Percentiles rank a stretch among this genome's conserved stretches.
Conservation (phyloP, 2,113 vertebrate genomes). For the Nannobrachium achirus region DNA sequence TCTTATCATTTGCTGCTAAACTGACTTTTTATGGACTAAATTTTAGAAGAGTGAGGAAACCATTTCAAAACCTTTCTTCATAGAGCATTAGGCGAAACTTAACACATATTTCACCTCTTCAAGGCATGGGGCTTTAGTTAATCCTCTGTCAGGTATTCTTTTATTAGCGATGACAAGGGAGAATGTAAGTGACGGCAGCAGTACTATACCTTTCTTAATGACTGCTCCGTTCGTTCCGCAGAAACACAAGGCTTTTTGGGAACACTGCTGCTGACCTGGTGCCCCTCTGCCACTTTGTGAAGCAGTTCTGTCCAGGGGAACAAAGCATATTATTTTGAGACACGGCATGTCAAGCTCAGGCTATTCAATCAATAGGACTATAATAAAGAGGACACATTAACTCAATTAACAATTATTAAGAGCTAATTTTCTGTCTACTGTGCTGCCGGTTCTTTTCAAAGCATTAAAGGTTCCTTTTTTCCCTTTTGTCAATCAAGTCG, state of each 20-base stretch:
- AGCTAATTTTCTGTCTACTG: conserved; percentile 73
- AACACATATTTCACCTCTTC: conserved; percentile 11
- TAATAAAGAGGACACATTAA: conserved; percentile 73
- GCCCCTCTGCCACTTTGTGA: conserved; percentile 77
- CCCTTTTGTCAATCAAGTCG: conserved; percentile 54
- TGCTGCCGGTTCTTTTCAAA: background rate
- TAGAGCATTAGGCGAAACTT: conserved; percentile 4
- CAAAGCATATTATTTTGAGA: conserved; percentile 80
- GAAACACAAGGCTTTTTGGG: conserved; percentile 78
- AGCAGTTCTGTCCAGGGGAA: conserved; percentile 82
- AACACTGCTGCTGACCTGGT: conserved; percentile 81
- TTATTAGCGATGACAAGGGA: conserved; percentile 70
- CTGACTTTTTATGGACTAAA: conserved; percentile 7
- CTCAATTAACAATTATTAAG: conserved; percentile 82
- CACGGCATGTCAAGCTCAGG: conserved; percentile 56
- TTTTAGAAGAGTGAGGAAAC: conserved; percentile 17
- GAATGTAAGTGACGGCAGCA: conserved; percentile 47
- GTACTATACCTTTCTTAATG: conserved; percentile 86
- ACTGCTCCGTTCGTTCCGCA: conserved; percentile 78
- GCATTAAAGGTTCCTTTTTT: conserved; percentile 22
- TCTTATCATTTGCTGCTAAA: conserved; percentile 29
- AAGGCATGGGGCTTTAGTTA: conserved; percentile 43
- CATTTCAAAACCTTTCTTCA: conserved; percentile 24
- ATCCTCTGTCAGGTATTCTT: conserved; percentile 48
- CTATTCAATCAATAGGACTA: conserved; percentile 70